Base-by-base conservation (phyloP, 2,888 invertebrate species). In the Hermaeophaga mercurialis region DNA sequence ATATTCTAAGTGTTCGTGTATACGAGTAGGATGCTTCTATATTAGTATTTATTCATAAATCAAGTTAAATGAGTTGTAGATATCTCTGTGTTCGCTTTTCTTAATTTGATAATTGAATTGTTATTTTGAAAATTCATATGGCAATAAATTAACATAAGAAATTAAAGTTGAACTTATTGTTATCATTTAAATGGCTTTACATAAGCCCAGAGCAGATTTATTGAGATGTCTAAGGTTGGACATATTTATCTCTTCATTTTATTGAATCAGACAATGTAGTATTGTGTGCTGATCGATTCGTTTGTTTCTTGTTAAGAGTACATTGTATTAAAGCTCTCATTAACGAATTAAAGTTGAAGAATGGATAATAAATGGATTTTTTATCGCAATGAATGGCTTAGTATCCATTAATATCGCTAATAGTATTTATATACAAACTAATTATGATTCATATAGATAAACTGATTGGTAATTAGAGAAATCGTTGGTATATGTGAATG, bases 231-330 rank as follows among this genome's bases (percentile, higher is more conserved):
- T 22, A 33, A 50, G 43, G 41, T 18, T 50, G 41, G 39, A 43
- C 43, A 26, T 22, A 36, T 43, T 39, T 47, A 47, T 47, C 26
- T 49, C 28, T 33, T 50, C 33, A 50, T 43, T 33, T 43, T 41
- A 18, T 50, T 49, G 7, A 17, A 41, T 11, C 12, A 39, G 33
- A 50, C 50, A 50, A 50, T 50, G 50, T 15, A 18, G 12, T 34
- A 50, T 50, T 50, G 50, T 50, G 33, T 50, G 43, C 41, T 50
- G 49, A 49, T 41, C 24, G 41, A 49, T 41, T 34, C 33, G 34
- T 47, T 33, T 48, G 48, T 36, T 36, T 39, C 49, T 18, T 17
- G 28, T 19, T 31, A 31, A 31, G 31, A 31, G 12, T 31, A 12
- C 31, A 31, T 31, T 31, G 11, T 6, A 19, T 39, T 39, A 39